Conservation (phyloP, 2,888 invertebrate genomes). For the Chydorus sphaericus region DNA sequence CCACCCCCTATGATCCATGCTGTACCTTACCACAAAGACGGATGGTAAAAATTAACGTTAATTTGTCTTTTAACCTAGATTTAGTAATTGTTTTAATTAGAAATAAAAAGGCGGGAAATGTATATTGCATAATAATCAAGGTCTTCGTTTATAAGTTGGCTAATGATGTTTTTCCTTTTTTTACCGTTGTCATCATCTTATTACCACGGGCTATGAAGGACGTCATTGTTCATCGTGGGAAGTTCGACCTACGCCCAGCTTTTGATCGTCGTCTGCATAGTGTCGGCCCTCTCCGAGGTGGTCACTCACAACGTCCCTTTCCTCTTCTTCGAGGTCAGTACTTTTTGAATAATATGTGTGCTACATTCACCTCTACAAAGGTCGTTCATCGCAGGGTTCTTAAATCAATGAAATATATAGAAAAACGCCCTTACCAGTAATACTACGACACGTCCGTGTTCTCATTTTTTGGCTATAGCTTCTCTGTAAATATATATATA, state of each 20-base stretch:
- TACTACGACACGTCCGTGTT: no score
- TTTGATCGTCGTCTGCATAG: constrained; percentile 80
- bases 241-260: constrained; percentile 93
- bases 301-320: constrained; percentile 81
- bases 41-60: neutral
- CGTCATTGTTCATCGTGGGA: constrained; percentile 85
- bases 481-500: no score
- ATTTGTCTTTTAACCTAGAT: neutral
- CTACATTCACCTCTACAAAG: no score
- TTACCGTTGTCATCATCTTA: neutral
- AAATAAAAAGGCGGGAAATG: no score
- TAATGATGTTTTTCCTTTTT: no score
- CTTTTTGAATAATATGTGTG: neutral
- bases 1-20: constrained; percentile 6
- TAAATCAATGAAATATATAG: no score
- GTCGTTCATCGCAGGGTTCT: no score
- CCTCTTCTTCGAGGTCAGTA: constrained; percentile 63
- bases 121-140: no score
- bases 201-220: constrained; percentile 40
- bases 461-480: no score
- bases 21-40: constrained; percentile 9
- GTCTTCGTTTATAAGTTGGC: no score
- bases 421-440: no score
- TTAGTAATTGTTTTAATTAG: no score
- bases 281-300: constrained; percentile 87